Percentiles rank a stretch among this genome's conserved stretches.
phyloP scores from a whole-genome alignment of 2,113 vertebrate species.

The Orycteropus afer region DNA sequence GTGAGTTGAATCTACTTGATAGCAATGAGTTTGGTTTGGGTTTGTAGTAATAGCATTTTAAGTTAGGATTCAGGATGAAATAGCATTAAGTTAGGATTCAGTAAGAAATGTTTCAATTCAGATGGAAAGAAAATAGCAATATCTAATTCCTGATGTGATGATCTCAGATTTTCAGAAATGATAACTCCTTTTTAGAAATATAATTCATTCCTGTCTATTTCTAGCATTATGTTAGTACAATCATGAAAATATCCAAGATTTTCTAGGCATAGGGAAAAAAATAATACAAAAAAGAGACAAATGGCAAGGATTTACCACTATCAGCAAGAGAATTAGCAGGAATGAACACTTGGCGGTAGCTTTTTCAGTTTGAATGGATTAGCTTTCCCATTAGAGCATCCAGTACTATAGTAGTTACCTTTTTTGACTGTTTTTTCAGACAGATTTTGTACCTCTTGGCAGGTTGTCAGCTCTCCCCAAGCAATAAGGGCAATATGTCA shows the following conservation, averaged over 20 bases:
- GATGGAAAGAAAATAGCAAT: neutral
- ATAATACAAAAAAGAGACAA: neutral
- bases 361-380: neutral
- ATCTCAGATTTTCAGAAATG: too few species aligned
- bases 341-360: slow-evolving; percentile 8
- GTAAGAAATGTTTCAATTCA: neutral
- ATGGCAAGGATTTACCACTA: neutral
- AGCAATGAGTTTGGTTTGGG: too few species aligned
- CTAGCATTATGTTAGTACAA: neutral
- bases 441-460: slow-evolving; percentile 46
- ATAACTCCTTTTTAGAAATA: too few species aligned
- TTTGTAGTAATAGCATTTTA: too few species aligned
- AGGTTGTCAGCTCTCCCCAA: slow-evolving; percentile 67
- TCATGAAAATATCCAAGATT: neutral
- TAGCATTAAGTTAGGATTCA: too few species aligned
- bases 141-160: neutral
- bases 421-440: slow-evolving; percentile 31
- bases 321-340: neutral
- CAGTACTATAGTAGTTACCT: neutral
- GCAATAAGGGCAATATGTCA: slow-evolving; percentile 54
- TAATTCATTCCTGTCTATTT: too few species aligned
- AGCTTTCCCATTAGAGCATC: neutral
- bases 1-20: too few species aligned
- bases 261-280: neutral
- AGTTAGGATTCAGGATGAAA: slow-evolving; percentile 11